Evolutionary conservation across 2,888 invertebrate genomes (phyloP).

Genomic region (Iselma pallidipennis): DNA sequence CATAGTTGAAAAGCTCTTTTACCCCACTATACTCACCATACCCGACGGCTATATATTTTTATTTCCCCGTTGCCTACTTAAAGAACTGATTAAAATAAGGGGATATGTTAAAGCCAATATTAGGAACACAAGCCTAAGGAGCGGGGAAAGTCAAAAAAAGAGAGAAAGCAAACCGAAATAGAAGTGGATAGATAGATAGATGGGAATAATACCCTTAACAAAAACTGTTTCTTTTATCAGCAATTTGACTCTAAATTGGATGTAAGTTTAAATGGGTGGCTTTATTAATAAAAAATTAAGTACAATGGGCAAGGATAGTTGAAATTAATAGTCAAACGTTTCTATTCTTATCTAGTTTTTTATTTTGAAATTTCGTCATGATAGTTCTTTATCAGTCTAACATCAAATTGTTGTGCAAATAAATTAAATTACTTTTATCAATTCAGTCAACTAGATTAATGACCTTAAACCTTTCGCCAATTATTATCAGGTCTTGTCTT

Average conservation of each 20-base stretch:
- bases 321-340: too few relatives aligned
- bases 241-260: slow-evolving; percentile 24
- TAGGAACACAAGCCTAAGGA: slow-evolving; percentile 41
- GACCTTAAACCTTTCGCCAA: not conserved
- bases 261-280: slow-evolving; percentile 6
- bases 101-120: slow-evolving; percentile 54
- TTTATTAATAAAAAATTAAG: not conserved
- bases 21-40: slow-evolving; percentile 33
- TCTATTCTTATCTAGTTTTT: too few relatives aligned
- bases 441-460: too few relatives aligned
- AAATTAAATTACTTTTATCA: too few relatives aligned
- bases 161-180: too few relatives aligned
- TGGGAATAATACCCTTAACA: too few relatives aligned
- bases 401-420: too few relatives aligned
- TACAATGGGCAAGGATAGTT: not conserved
- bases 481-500: not conserved
- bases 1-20: slow-evolving; percentile 3
- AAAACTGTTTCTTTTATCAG: slow-evolving; percentile 18
- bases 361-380: too few relatives aligned
- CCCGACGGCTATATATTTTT: slow-evolving; percentile 54
- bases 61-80: slow-evolving; percentile 58
- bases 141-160: slow-evolving; percentile 13
- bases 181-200: too few relatives aligned
- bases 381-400: too few relatives aligned
- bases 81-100: slow-evolving; percentile 57